Conservation (phyloP, 2,113 vertebrate species). For the Eurystomus gularis region DNA sequence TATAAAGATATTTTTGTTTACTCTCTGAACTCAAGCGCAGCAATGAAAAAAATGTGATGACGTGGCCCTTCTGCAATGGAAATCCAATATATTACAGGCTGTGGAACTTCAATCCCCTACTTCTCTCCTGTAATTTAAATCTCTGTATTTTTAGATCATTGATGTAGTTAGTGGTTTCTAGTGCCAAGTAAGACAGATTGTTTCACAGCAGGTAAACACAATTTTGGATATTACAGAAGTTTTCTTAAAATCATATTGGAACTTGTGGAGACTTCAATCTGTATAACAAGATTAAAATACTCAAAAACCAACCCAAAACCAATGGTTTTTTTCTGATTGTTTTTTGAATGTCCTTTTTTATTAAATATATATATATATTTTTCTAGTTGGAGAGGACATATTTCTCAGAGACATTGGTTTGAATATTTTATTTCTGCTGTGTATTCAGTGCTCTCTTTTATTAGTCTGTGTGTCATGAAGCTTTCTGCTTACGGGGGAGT, state of each 20-base stretch:
- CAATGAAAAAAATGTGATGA: not conserved
- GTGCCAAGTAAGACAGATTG: constrained; percentile 63
- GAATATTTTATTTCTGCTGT: constrained; percentile 25
- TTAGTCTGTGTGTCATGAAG: not conserved
- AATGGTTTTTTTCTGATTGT: not conserved
- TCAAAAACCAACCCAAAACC: not conserved
- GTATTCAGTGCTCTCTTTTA: not conserved
- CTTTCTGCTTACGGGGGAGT: not conserved
- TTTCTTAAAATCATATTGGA: constrained; percentile 29
- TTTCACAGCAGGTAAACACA: constrained; percentile 49
- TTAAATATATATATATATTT: not conserved
- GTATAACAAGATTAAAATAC: constrained; percentile 43
- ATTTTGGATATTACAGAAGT: constrained; percentile 37
- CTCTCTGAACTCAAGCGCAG: not conserved
- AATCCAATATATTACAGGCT: not conserved
- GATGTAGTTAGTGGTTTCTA: constrained; percentile 54
- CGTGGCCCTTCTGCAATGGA: not conserved
- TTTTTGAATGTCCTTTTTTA: not conserved
- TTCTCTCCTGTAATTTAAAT: constrained; percentile 34
- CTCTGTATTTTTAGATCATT: constrained; percentile 39
- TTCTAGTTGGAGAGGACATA: not conserved
- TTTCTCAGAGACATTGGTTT: not conserved
- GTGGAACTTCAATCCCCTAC: not conserved
- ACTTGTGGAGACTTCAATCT: constrained; percentile 20
- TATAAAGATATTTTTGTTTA: constrained; percentile 19